Evolutionary conservation across 2,888 invertebrate genomes (phyloP).

Genomic region (Graphium colonna): DNA sequence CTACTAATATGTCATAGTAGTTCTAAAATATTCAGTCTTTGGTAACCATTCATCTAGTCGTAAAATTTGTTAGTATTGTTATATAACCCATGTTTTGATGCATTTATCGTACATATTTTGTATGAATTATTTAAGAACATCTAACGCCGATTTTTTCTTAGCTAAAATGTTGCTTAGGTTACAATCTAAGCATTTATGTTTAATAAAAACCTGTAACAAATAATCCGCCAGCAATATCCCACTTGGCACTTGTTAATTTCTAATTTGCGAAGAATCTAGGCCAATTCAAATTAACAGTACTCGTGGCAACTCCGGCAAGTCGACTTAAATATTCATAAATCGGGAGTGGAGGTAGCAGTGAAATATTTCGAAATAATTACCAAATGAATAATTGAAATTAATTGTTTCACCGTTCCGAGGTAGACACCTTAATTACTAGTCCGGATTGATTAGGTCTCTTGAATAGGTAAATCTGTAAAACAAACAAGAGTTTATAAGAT

Average conservation of each 20-base stretch:
- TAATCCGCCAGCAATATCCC: background rate
- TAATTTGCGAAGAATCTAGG: background rate
- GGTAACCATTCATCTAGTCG: too few relatives aligned
- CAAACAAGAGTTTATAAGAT: background rate
- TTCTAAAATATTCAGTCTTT: too few relatives aligned
- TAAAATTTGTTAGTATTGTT: too few relatives aligned
- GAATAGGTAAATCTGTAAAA: background rate
- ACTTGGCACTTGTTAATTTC: background rate
- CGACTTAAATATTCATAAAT: conserved; percentile 2
- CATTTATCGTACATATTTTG: too few relatives aligned
- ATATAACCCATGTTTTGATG: too few relatives aligned
- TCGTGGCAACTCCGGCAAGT: background rate
- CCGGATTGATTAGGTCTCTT: background rate
- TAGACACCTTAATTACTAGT: background rate
- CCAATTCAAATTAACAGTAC: background rate
- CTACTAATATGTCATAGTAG: too few relatives aligned
- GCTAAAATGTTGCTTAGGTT: too few relatives aligned
- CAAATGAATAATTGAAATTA: background rate
- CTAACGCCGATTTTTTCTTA: too few relatives aligned
- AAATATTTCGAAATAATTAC: conserved; percentile 3
- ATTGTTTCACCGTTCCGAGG: background rate
- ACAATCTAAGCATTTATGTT: too few relatives aligned
- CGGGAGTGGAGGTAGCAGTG: background rate
- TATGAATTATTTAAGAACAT: too few relatives aligned
- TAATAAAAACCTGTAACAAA: background rate